These are phyloP conservation scores for Labia minor DNA, from an alignment of 2,888 invertebrate species.

Conservation along the genomic window DNA sequence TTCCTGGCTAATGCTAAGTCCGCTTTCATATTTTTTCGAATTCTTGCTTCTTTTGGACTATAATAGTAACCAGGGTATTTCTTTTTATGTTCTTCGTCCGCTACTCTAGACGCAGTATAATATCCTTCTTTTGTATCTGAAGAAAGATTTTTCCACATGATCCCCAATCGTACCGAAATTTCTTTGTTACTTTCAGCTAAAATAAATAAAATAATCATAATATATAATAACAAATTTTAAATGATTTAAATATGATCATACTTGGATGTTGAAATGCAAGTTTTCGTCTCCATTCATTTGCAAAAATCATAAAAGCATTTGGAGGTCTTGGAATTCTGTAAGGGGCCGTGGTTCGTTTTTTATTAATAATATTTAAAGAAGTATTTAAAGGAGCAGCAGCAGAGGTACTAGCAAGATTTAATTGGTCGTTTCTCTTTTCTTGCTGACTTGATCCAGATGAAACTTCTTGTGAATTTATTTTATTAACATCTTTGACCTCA, in stretches of 20 bases:
- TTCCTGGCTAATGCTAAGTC: slow-evolving; percentile 23
- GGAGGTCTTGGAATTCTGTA: slow-evolving; percentile 38
- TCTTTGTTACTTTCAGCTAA: slow-evolving; percentile 40
- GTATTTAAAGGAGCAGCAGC: not conserved
- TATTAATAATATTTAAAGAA: not conserved
- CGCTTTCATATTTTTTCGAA: slow-evolving; percentile 30
- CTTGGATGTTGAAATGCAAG: slow-evolving; percentile 38
- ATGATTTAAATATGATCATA: slow-evolving; percentile 27
- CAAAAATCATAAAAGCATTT: slow-evolving; percentile 45
- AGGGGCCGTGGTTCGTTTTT: not conserved
- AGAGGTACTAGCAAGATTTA: not conserved
- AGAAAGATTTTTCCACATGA: slow-evolving; percentile 41
- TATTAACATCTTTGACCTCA: not conserved
- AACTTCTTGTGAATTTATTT: not conserved
- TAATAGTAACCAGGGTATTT: slow-evolving; percentile 39
- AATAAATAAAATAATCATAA: slow-evolving; percentile 18
- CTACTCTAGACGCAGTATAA: slow-evolving; percentile 36
- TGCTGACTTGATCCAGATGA: not conserved
- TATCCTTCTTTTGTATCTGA: slow-evolving; percentile 36
- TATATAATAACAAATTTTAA: not conserved
- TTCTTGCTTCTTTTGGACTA: slow-evolving; percentile 37
- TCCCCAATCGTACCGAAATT: slow-evolving; percentile 40
- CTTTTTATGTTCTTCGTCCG: slow-evolving; percentile 37
- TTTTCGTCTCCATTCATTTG: slow-evolving; percentile 40
- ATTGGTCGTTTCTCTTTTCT: not conserved